Base-by-base conservation (phyloP, 2,888 invertebrate genomes). In the Oligia latruncula region DNA sequence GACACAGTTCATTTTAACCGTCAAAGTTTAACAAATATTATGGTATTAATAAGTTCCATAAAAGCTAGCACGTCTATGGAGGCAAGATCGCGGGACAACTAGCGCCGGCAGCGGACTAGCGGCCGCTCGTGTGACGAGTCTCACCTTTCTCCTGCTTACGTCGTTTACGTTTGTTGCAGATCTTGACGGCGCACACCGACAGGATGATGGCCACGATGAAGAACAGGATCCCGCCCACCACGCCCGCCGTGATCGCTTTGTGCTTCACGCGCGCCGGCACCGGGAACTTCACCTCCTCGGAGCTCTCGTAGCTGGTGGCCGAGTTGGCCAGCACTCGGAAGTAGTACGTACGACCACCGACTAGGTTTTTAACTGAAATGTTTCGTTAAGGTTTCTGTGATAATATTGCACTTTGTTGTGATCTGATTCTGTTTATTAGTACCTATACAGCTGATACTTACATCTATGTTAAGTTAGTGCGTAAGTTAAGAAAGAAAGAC, bases 61-160 rank as follows among this genome's bases (percentile, higher is more conserved):
- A 72, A 83, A 86, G 71, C 84, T 83, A 87, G 82, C 65, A 65
- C 71, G 82, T 78, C 71, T 66, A 62, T 64, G 71, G 73, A 75
- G 58, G 75, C 74, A 77, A 73, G 49, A 74, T 68, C 72, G 78
- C 76, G 78, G 67, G 74, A 67, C 40, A 62, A 79, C 73, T 82
- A 82, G 82, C 77, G 85, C 82, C 83, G 92, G 93, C 89, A 90
- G 93, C 93, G 94, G 92, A 93, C 94, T 85, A 90, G 94, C 95
- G 95, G 94, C 93, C 92, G 92, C 92, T 77, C 72, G 52, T 86
- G 82, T 86, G 86, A 82, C 73, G 78, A 75, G 17, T 76, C 97
- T 97, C 97, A 99, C 99, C 99, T 98, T 99, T 99, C 97, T 99
- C 99, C 97, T 99, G 99, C 98, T 99, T 99, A 97, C 99, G 98